Evolutionary conservation across 2,888 invertebrate genomes (phyloP), one percentile per base, ranked within the genome.

Genomic region (Peribatodes rhomboidaria): DNA sequence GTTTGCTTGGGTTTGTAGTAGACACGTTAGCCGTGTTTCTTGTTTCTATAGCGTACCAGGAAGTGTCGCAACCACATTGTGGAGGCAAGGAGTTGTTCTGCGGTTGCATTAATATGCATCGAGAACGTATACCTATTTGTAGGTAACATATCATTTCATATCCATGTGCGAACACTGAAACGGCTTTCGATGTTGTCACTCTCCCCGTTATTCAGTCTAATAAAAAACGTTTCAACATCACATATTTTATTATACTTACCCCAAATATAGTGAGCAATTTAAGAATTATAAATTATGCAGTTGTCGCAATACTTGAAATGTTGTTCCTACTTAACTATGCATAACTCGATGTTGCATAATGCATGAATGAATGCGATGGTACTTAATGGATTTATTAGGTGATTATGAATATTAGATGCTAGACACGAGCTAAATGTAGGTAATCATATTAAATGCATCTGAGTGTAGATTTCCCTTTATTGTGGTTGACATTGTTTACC

Each of bases 101-200:
- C 78, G 82, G 81, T 84, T 80, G 73, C 82, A 87, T 89, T 88
- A 87, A 85, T 86, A 89, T 88, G 87, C 84, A 87, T 85, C 81
- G 81, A 85, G 86, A 83, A 78, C 83, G 73, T 75, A 77, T 74
- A 74, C 74, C 72, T 75, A 74, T 7, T 20, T 52, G 13, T 31
- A 49, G 7, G 14, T 16, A 33, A n/a, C 13, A 67, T 62, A 52
- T 46, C 53, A 57, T 66, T 16, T 8, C 49, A 46, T 27, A 46
- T 67, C 58, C 77, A 77, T 77, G 74, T 77, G 75, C 74, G 76
- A 78, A 79, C 47, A 78, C 76, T 79, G 80, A 76, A 77, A 77
- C 74, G 73, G 70, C 65, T 76, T 73, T 77, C 61, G 65, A 73
- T 77, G 74, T 76, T 76, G 69, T 71, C 75, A 75, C 72, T 73